Evolutionary conservation across 2,888 invertebrate genomes (phyloP), one percentile per base, ranked within the genome.

Genomic region (Acleris laterana): DNA sequence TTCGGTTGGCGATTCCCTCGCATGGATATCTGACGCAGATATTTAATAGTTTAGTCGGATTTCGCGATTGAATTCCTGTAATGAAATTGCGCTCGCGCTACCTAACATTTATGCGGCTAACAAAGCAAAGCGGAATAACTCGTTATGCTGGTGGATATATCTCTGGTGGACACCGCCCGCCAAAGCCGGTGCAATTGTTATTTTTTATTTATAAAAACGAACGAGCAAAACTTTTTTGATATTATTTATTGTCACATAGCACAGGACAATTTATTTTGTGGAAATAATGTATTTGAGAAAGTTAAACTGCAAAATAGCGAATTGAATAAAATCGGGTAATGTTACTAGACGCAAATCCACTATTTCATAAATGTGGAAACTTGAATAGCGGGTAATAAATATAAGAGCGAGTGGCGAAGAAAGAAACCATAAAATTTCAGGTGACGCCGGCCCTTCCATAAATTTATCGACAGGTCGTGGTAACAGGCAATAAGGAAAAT

Each of bases 391-490:
- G 68, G 78, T 79, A 82, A 86, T 87, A 87, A 87, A 87, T 85
- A 85, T 79, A 82, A 80, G 79, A 76, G 77, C 80, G 77, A 82
- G 77, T 80, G 79, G 79, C 81, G 80, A 85, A 85, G 84, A 86
- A 89, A 85, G 83, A 83, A 83, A 87, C 84, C 86, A 88, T 89
- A 89, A 90, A 90, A 89, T 89, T 89, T 87, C 88, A 90, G 90
- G 86, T 90, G 90, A 90, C 88, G 88, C 85, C 82, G 87, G 85
- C 79, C 88, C 87, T 88, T 86, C 88, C 86, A 90, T 90, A 90
- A 90, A 90, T 90, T 90, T 90, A 90, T 91, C 88, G 90, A 88
- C 88, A 89, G 89, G 83, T 89, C 91, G 90, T 90, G 90, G 90
- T 88, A 90, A 87, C 88, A 84, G 90, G 88, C 89, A 85, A 89